These are phyloP conservation scores for Xestia sexstrigata DNA, from an alignment of 2,888 invertebrate genomes.

Conservation along the genomic window DNA sequence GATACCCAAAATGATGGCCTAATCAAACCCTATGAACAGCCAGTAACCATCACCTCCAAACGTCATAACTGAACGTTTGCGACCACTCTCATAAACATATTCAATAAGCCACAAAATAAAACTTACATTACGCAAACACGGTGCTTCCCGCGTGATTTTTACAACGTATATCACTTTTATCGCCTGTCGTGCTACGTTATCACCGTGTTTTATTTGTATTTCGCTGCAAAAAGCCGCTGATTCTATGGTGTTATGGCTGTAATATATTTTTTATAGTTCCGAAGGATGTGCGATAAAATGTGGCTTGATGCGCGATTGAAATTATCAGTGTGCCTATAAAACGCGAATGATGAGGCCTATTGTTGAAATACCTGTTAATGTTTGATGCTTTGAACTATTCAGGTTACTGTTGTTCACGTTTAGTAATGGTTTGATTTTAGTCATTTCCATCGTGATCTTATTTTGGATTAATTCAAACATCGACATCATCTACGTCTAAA, in stretches of 20 bases:
- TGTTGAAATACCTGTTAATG: slow-evolving; percentile 45
- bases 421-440: background rate
- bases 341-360: slow-evolving; percentile 47
- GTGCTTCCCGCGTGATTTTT: slow-evolving; percentile 71
- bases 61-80: slow-evolving; percentile 35
- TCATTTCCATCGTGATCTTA: background rate
- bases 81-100: slow-evolving; percentile 61
- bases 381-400: slow-evolving; percentile 1
- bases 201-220: slow-evolving; percentile 76
- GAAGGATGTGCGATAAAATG: slow-evolving; percentile 72
- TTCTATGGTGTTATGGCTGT: slow-evolving; percentile 75
- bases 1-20: background rate
- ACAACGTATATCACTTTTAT: slow-evolving; percentile 79
- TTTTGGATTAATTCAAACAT: background rate
- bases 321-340: slow-evolving; percentile 67
- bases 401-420: background rate
- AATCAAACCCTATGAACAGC: slow-evolving; percentile 2
- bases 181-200: slow-evolving; percentile 72
- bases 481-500: background rate
- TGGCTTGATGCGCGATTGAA: slow-evolving; percentile 67
- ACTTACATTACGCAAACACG: slow-evolving; percentile 68
- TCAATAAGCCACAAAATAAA: slow-evolving; percentile 71
- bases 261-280: slow-evolving; percentile 80
- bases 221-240: slow-evolving; percentile 65
- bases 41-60: slow-evolving; percentile 35